phyloP scores from a whole-genome alignment of 2,113 vertebrate species.

The Electrona antarctica region DNA sequence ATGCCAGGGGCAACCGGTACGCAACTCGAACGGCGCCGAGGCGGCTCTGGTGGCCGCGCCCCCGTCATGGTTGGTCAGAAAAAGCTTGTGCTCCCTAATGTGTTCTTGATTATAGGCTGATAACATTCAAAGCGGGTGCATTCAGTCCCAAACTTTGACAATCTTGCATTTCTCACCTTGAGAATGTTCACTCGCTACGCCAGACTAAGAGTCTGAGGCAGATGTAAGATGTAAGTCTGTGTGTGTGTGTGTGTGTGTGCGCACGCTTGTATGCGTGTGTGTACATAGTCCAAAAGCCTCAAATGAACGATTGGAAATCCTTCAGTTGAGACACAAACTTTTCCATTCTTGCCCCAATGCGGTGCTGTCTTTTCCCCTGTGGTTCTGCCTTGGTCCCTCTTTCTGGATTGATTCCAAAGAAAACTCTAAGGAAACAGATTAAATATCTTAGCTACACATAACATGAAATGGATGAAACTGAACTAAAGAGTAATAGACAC shows the following conservation, averaged over 20 bases:
- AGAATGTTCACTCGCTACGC: no score
- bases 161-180: conserved; percentile 28
- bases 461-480: background rate
- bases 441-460: background rate
- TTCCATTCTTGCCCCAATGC: background rate
- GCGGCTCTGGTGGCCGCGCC: no score
- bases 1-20: no score
- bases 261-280: no score
- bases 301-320: conserved; percentile 8
- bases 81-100: no score
- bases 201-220: no score
- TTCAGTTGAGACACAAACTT: conserved; percentile 1
- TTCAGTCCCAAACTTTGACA: background rate
- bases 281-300: conserved; percentile 49
- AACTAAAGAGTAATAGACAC: background rate
- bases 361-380: background rate
- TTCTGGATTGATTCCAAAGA: conserved; percentile 14
- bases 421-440: background rate
- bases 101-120: no score
- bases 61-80: no score
- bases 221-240: background rate
- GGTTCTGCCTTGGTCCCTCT: background rate
- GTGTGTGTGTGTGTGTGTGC: background rate
- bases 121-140: no score
- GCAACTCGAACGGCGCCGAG: no score